Evolutionary conservation across 2,113 vertebrate species (phyloP), one percentile per base, ranked within the genome.

Genomic region (Laterallus jamaicensis): DNA sequence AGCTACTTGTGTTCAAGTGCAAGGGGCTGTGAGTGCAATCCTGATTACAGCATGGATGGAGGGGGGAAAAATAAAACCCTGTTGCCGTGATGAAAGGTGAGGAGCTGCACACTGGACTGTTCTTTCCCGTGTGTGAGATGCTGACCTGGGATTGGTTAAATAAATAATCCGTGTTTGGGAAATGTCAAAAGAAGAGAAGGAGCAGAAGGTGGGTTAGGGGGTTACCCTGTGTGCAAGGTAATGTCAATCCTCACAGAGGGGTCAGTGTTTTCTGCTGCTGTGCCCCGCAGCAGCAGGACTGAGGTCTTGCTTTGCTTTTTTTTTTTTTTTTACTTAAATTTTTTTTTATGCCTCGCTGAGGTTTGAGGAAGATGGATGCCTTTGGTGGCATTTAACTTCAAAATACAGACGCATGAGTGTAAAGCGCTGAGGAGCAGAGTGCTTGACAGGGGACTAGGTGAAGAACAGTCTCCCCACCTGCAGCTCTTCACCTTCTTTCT

Each of bases 111-210:
- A 6, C 40, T 9, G 5, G 31, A 4, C 15, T 32, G 26, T 26
- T 37, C 35, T 37, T 25, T 82, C 44, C 59, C 4, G 2, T 10
- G 54, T 25, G 12, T 0, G 3, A 54, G 63, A 35, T 9, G 3
- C 32, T 26, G 79, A n/a, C 55, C 76, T 22, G 1, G 64, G 24
- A 22, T 6, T 0, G 0, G 19, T 49, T 64, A 17, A 4, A 15
- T 39, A 17, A 83, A 47, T 47, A 47, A 47, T 19, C 44, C 17
- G 44, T 47, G 44, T 47, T 47, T 47, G 64, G 0, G 1, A n/a
- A 40, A 15, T 22, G 25, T 56, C 82, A 37, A 73, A 58, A 68
- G 32, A 44, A 35, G 31, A 40, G 60, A 9, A 67, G 76, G 39
- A 90, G 5, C 24, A 70, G 73, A 39, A 86, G 77, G 49, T 44